Evolutionary conservation across 2,888 invertebrate genomes (phyloP).

Genomic region (Fragum sueziense): DNA sequence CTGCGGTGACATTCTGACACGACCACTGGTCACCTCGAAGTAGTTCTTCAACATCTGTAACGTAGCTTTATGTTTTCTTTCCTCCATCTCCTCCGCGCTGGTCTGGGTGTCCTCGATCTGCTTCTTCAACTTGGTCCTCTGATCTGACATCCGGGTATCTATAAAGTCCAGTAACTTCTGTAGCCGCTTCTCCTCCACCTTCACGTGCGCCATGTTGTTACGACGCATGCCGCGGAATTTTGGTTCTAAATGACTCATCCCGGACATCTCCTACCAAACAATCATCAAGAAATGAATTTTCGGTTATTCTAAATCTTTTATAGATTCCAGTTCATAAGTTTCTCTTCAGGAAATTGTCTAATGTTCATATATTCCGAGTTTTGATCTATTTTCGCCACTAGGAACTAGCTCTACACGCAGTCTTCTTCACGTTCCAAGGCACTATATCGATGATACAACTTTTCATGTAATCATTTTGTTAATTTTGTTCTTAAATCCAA

Average conservation of each 20-base stretch:
- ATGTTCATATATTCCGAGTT: too few relatives aligned
- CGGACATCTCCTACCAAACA: slow-evolving; percentile 40
- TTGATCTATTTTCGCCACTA: too few relatives aligned
- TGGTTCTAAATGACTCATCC: slow-evolving; percentile 53
- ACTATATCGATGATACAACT: too few relatives aligned
- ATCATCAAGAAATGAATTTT: background rate
- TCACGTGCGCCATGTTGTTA: slow-evolving; percentile 39
- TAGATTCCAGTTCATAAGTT: too few relatives aligned
- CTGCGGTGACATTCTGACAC: slow-evolving; percentile 22
- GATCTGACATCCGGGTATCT: slow-evolving; percentile 53
- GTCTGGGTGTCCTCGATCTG: slow-evolving; percentile 59
- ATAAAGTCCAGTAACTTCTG: slow-evolving; percentile 60
- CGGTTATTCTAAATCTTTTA: too few relatives aligned
- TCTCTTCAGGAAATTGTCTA: too few relatives aligned
- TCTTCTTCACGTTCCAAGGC: too few relatives aligned
- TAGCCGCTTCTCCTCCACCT: slow-evolving; percentile 52
- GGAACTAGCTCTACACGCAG: too few relatives aligned
- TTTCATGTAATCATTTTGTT: too few relatives aligned
- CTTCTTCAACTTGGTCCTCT: slow-evolving; percentile 46
- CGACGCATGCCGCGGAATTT: slow-evolving; percentile 57
- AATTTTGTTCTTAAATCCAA: too few relatives aligned
- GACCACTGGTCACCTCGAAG: slow-evolving; percentile 59
- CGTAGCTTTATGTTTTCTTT: slow-evolving; percentile 54
- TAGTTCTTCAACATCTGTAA: slow-evolving; percentile 57
- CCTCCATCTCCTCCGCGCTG: slow-evolving; percentile 57